Evolutionary conservation across 1,140 invertebrate species (phyloP), one percentile per base, ranked within the genome.

Genomic region (Helicoverpa armigera): DNA sequence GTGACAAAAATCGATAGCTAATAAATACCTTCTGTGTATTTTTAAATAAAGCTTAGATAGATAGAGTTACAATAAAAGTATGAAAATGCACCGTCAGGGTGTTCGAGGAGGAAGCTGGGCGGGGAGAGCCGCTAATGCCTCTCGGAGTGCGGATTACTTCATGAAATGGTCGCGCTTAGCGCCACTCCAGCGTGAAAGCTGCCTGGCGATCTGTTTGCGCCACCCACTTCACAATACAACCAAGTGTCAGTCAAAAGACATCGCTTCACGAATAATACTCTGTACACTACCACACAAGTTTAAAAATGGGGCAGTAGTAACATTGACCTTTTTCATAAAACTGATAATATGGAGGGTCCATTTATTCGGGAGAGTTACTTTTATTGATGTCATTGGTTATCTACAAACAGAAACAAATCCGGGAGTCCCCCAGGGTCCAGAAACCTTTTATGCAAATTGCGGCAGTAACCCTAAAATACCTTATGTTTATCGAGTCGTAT

Each of bases 101-200:
- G 51, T 77, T 51, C 48, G 35, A 67, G 54, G 74, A 69, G 13
- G 63, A 67, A 54, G 67, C 69, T 54, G 63, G 81, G 88, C 83
- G 83, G 83, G 84, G 85, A 80, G 75, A 54, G 80, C 83, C 88
- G 85, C 86, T 92, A 92, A 92, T 91, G 89, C 91, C 88, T 85
- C 88, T 88, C 87, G 67, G 78, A 83, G 85, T 86, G 87, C 84
- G 91, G 91, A 92, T 92, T 92, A 92, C 88, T 86, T 88, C 84
- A 83, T 90, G 91, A 82, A 90, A 90, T 90, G 86, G 90, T 89
- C 83, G 83, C 85, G 88, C 86, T 88, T 88, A 89, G 86, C 84
- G 84, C 79, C 85, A 85, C 87, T 87, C 78, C 86, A 72, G 80
- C 87, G 87, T 90, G 88, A 90, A 90, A 90, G 90, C 85, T 80